These are phyloP conservation scores for Naja naja DNA, from an alignment of 2,113 vertebrate species.

Conservation along the genomic window DNA sequence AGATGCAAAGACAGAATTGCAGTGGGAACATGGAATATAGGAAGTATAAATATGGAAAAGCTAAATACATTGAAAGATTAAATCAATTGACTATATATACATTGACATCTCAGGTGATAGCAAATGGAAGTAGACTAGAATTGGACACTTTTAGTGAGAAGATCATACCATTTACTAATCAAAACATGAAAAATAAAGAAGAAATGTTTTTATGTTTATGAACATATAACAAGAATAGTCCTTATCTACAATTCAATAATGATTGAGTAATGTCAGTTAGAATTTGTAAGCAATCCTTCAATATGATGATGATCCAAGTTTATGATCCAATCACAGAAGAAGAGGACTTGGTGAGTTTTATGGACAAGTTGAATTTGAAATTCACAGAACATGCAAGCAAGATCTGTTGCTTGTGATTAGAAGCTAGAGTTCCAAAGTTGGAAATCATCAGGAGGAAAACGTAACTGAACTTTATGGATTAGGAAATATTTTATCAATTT, in stretches of 20 bases:
- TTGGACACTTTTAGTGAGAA: not conserved
- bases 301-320: not conserved
- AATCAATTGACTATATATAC: not conserved
- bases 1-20: not conserved
- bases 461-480: not conserved
- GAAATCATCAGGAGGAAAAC: not conserved
- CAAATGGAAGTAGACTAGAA: not conserved
- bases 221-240: not conserved
- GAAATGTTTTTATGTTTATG: not conserved
- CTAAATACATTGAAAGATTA: not conserved
- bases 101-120: not conserved
- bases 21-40: not conserved
- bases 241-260: not conserved
- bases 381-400: not conserved
- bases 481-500: not conserved
- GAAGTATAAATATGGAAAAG: not conserved
- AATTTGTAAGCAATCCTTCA: not conserved
- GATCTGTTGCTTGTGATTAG: not conserved
- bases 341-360: not conserved
- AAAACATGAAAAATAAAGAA: not conserved
- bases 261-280: not conserved
- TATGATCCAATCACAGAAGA: not conserved
- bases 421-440: not conserved
- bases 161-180: not conserved
- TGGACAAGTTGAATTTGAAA: not conserved